These are phyloP conservation scores for Thymallus thymallus DNA, from an alignment of 2,113 vertebrate species.

Conservation along the genomic window DNA sequence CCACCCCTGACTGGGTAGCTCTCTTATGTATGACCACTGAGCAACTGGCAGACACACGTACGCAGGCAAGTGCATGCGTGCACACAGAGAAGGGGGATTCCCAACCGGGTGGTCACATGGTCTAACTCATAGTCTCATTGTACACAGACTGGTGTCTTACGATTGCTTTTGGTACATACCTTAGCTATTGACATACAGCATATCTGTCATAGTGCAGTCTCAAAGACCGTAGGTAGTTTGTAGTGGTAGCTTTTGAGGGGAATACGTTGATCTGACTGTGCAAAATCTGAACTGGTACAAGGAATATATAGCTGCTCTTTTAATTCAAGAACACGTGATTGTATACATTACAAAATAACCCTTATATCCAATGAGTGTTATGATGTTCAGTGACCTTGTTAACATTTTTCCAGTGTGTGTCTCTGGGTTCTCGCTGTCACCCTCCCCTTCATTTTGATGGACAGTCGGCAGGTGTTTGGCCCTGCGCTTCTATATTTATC, in stretches of 20 bases:
- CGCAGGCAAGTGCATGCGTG: no score
- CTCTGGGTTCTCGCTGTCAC: background rate
- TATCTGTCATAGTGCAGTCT: background rate
- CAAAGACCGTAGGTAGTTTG: background rate
- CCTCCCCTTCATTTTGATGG: conserved; percentile 46
- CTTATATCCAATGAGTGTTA: background rate
- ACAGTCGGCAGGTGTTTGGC: conserved; percentile 67
- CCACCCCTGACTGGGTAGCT: background rate
- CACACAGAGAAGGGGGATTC: background rate
- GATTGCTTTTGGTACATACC: background rate
- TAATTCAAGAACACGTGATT: background rate
- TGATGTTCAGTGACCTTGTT: background rate
- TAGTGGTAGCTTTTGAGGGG: background rate
- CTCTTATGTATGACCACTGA: background rate
- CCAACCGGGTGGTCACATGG: conserved; percentile 6
- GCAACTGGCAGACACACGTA: background rate
- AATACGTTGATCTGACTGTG: background rate
- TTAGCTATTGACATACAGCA: background rate
- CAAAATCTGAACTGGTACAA: background rate
- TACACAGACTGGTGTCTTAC: background rate
- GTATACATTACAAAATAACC: background rate
- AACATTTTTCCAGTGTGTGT: background rate
- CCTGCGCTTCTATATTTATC: conserved; percentile 69
- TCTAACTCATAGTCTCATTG: background rate
- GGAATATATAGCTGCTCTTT: background rate